phyloP scores from a whole-genome alignment of 1,140 invertebrate genomes.

The Nylanderia fulva region DNA sequence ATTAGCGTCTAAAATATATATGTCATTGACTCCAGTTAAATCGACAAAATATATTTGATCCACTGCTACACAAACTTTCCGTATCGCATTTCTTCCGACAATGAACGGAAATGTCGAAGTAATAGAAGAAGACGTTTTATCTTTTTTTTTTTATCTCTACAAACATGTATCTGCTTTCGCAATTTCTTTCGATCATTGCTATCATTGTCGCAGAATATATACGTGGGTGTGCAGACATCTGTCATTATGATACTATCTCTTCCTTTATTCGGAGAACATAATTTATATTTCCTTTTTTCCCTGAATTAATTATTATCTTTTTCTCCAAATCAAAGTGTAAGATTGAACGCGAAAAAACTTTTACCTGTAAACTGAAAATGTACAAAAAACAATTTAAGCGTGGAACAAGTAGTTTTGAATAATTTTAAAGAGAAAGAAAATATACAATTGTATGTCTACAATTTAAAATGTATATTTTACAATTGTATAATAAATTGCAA shows the following conservation, averaged over 20 bases:
- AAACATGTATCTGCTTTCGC: slow-evolving; percentile 13
- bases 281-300: not conserved
- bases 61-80: not conserved
- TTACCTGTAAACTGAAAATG: not conserved
- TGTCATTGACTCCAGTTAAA: too few species aligned
- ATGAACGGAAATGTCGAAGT: slow-evolving; percentile 11
- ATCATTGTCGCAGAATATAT: slow-evolving; percentile 1
- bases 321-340: not conserved
- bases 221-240: not conserved
- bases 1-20: slow-evolving; percentile 17
- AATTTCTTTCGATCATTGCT: slow-evolving; percentile 28
- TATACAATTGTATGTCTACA: not conserved
- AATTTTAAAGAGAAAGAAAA: not conserved
- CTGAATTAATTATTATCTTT: not conserved
- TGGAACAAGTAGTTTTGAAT: not conserved
- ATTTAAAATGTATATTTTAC: not conserved
- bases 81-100: slow-evolving; percentile 16
- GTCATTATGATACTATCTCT: not conserved
- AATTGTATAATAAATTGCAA: not conserved
- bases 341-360: not conserved
- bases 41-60: slow-evolving; percentile 38
- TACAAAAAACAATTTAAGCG: not conserved
- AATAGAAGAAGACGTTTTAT: too few species aligned
- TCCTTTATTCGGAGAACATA: not conserved
- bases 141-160: too few species aligned